Conservation (phyloP, 2,888 invertebrate genomes). For the Suillia variegata region DNA sequence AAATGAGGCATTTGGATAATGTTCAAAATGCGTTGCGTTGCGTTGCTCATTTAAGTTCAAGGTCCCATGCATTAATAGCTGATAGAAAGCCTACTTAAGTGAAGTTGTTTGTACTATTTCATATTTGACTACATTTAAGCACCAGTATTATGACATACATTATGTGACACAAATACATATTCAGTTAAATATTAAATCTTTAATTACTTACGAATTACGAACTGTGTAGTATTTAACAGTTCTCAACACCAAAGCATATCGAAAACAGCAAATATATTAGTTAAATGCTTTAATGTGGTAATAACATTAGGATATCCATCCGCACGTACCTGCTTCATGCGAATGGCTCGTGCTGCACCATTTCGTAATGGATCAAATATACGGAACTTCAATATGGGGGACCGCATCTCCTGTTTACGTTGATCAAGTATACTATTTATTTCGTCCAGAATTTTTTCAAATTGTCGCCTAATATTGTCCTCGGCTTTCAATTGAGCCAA, state of each 20-base stretch:
- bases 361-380: slow-evolving; percentile 67
- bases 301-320: no score
- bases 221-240: no score
- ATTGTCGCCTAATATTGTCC: slow-evolving; percentile 64
- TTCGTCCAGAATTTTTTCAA: slow-evolving; percentile 60
- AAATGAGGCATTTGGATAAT: slow-evolving; percentile 4
- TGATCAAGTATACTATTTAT: slow-evolving; percentile 62
- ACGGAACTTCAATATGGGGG: slow-evolving; percentile 63
- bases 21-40: slow-evolving; percentile 8
- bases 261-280: no score
- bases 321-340: slow-evolving; percentile 63
- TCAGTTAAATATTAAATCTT: no score
- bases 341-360: slow-evolving; percentile 61
- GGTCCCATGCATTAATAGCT: slow-evolving; percentile 25
- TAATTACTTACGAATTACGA: no score
- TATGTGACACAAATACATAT: no score
- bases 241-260: no score
- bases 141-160: not conserved
- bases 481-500: slow-evolving; percentile 70
- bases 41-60: slow-evolving; percentile 31
- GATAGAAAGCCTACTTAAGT: not conserved
- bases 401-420: slow-evolving; percentile 62
- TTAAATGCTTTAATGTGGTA: no score
- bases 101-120: not conserved
- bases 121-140: not conserved